These are phyloP conservation scores for Magallana gigas DNA, from an alignment of 1,140 invertebrate species.

Conservation along the genomic window DNA sequence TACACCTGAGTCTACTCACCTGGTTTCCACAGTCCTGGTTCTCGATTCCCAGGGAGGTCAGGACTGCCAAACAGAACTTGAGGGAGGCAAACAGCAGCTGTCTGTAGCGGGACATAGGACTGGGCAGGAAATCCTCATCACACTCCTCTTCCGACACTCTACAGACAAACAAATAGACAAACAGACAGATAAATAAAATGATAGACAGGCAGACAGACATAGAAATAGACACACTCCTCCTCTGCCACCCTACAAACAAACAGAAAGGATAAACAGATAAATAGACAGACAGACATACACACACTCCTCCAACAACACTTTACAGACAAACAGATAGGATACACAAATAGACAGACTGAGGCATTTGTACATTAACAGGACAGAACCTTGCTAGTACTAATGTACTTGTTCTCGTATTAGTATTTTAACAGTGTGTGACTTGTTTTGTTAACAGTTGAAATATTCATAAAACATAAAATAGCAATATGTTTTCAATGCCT, in stretches of 20 bases:
- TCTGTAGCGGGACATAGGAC: constrained; percentile 85
- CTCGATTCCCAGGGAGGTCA: constrained; percentile 89
- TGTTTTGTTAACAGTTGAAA: no score
- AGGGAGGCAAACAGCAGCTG: constrained; percentile 90
- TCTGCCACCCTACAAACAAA: no score
- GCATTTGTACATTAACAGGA: no score
- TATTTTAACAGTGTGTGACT: no score
- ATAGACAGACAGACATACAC: no score
- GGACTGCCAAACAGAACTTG: constrained; percentile 88
- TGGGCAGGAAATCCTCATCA: constrained; percentile 82
- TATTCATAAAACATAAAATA: no score
- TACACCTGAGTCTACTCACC: constrained; percentile 67
- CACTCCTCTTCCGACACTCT: neutral
- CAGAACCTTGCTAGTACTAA: no score
- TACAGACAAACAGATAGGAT: neutral
- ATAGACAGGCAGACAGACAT: no score
- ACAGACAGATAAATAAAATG: neutral
- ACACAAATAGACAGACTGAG: neutral
- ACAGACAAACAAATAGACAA: neutral
- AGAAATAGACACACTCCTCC: no score
- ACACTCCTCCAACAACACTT: neutral
- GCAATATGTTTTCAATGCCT: no score
- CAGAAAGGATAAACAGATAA: no score
- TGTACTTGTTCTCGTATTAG: no score
- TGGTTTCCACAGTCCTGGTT: constrained; percentile 89